Evolutionary conservation across 2,797 vertebrate genomes (phyloP).

Genomic region (Pseudochirops corinnae): DNA sequence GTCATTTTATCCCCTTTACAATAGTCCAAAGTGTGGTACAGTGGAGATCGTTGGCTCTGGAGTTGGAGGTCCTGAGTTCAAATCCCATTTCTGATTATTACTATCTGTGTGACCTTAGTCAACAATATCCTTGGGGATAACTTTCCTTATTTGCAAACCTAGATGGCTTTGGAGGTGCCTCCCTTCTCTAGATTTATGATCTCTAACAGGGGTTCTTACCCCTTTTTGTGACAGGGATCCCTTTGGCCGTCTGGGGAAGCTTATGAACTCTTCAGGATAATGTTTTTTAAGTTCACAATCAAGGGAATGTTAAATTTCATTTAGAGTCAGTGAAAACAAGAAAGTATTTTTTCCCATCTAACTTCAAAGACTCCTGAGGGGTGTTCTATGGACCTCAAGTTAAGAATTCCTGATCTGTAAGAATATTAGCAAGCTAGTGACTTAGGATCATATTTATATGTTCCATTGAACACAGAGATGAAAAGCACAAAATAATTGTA

Average conservation of each 20-base stretch:
- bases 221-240: not conserved
- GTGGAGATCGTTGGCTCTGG: not conserved
- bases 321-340: not conserved
- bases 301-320: not conserved
- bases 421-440: not conserved
- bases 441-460: not conserved
- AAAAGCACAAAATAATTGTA: not conserved
- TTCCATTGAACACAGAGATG: not conserved
- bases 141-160: not conserved
- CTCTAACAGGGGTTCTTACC: not conserved
- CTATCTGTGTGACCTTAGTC: not conserved
- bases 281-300: not conserved
- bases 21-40: not conserved
- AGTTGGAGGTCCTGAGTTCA: not conserved
- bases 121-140: not conserved
- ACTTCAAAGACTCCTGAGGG: not conserved
- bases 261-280: not conserved
- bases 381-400: not conserved
- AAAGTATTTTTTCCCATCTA: not conserved
- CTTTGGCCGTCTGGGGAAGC: not conserved
- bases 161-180: not conserved
- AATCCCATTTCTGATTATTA: not conserved
- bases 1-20: not conserved
- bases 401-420: not conserved
- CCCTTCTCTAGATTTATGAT: not conserved